A percentile compares a stretch with the other conserved stretches of the same genome.
Evolutionary conservation across 2,888 invertebrate species (phyloP).

Genomic region (Sipha maydis): DNA sequence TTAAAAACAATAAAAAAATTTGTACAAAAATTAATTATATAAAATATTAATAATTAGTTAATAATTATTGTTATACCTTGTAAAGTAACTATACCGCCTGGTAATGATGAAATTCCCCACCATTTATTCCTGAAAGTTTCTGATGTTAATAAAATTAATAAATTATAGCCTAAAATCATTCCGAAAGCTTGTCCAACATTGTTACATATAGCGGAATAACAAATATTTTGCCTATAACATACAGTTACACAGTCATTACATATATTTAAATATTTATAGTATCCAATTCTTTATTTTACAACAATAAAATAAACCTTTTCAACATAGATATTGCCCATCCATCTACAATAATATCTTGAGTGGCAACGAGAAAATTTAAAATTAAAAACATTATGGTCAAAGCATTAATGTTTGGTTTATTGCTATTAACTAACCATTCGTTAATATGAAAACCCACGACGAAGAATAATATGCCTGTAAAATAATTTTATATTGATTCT

Average conservation of each 20-base stretch:
- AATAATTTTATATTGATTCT: background rate
- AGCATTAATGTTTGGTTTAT: slow-evolving; percentile 66
- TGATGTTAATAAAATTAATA: slow-evolving; percentile 95
- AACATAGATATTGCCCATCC: slow-evolving; percentile 99
- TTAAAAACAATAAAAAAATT: slow-evolving; percentile 63
- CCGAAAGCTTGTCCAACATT: slow-evolving; percentile 98
- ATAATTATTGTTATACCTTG: slow-evolving; percentile 23
- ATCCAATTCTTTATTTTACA: slow-evolving; percentile 24
- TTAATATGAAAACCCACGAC: slow-evolving; percentile 81
- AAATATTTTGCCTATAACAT: slow-evolving; percentile 83
- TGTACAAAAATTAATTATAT: background rate
- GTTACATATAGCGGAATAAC: slow-evolving; percentile 98
- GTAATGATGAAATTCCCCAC: slow-evolving; percentile 71
- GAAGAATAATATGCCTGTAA: slow-evolving; percentile 74
- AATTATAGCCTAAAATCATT: slow-evolving; percentile 94
- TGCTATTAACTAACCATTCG: slow-evolving; percentile 75
- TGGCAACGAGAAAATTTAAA: slow-evolving; percentile 95
- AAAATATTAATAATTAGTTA: background rate
- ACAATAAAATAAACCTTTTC: slow-evolving; percentile 74
- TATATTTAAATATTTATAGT: background rate
- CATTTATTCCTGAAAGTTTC: slow-evolving; percentile 95
- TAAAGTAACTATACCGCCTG: slow-evolving; percentile 47
- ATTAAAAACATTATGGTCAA: slow-evolving; percentile 89
- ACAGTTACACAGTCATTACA: background rate
- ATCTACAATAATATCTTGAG: slow-evolving; percentile 99